Evolutionary conservation across 2,113 vertebrate genomes (phyloP), one percentile per base, ranked within the genome.

Genomic region (Antechinus stuartii): DNA sequence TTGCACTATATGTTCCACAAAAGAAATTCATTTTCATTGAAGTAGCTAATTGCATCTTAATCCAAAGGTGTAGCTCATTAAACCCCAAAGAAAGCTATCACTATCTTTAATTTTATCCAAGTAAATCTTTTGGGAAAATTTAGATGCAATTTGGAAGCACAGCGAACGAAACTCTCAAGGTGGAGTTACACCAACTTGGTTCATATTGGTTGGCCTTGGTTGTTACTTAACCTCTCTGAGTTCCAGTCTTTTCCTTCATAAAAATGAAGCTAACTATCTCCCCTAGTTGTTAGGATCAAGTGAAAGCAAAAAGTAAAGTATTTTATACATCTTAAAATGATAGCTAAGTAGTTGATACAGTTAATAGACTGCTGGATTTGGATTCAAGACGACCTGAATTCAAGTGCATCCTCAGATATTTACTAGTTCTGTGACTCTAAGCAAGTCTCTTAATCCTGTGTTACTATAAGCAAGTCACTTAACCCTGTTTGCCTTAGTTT

Each of bases 1-100:
- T 16, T 93, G 92, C 92, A 76, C 52, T 25, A 93, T 49, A 50
- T 92, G 26, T 12, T 95, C 84, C 90, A 84, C 76, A 50, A 61
- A 52, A 92, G 16, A 96, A 84, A 91, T 42, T 10, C 26, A 3
- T 42, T 56, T 53, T 2, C 89, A 10, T 92, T 84, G 46, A 84
- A 25, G 3, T 90, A 5, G 10, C 14, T 95, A 76, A 6, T 5
- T 91, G 93, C 14, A 46, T 19, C 27, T 46, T 35, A 92, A 10
- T 90, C 90, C 42, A 2, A 54, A 27, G 3, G 7, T 52, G 26
- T n/a, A 95, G 8, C 0, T 22, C 0, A 24, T 14, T 54, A 54
- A 90, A 47, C 49, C 24, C 89, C 27, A 96, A 92, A 52, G 46
- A 93, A 94, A 90, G 95, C 93, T 47, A 95, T 22, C 25, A 89